These are phyloP conservation scores for Schizopygopsis pylzovi DNA, from an alignment of 2,797 vertebrate species.

Conservation along the genomic window DNA sequence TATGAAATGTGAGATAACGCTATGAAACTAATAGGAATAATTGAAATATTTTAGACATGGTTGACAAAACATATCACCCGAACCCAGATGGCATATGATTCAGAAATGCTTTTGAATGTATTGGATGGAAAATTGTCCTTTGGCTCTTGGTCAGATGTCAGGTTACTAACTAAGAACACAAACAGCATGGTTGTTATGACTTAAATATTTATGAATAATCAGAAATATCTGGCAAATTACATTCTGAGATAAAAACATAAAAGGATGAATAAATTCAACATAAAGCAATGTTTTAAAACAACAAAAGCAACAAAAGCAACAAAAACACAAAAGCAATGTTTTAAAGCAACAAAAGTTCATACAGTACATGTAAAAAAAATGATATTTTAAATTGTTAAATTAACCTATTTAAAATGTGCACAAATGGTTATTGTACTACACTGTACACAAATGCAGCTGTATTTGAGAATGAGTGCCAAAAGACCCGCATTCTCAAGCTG, in stretches of 20 bases:
- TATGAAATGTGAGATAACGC: not conserved
- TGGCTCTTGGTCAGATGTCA: not conserved
- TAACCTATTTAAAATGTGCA: not conserved
- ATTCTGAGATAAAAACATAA: not conserved
- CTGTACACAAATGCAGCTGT: not conserved
- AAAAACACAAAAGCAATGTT: not conserved
- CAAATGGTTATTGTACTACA: not conserved
- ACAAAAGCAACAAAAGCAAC: not conserved
- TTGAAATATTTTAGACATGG: not conserved
- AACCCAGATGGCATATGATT: not conserved
- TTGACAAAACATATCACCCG: not conserved
- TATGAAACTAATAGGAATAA: not conserved
- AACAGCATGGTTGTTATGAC: not conserved
- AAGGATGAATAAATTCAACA: not conserved
- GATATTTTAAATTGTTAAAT: not conserved
- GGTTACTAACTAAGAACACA: not conserved
- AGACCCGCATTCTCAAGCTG: not conserved
- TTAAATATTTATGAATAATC: not conserved
- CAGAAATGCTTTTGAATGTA: not conserved
- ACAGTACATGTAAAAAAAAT: not conserved
- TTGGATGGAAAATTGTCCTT: not conserved
- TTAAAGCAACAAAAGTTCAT: not conserved
- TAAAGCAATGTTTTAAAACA: not conserved
- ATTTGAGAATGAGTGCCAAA: not conserved
- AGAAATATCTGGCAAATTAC: not conserved